Conservation (phyloP, 2,888 invertebrate genomes). For the Microctonus aethiopoides region DNA sequence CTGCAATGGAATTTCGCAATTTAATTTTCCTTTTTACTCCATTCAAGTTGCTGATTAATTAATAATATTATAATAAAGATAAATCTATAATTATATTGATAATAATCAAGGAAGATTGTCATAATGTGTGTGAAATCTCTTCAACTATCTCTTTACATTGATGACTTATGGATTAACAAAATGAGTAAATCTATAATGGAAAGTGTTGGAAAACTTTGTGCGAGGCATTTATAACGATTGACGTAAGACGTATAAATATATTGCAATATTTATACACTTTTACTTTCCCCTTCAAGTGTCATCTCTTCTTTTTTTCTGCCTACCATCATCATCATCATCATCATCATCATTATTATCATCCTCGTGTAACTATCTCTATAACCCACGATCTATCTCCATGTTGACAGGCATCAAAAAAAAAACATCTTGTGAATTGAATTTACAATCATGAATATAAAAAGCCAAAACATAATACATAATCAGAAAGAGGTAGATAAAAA, state of each 20-base stretch:
- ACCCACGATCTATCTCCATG: too few relatives aligned
- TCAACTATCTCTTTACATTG: background rate
- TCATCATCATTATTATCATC: background rate
- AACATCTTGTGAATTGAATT: too few relatives aligned
- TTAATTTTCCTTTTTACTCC: too few relatives aligned
- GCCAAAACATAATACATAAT: too few relatives aligned
- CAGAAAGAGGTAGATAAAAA: too few relatives aligned
- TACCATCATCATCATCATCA: constrained; percentile 8
- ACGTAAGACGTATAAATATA: constrained; percentile 23
- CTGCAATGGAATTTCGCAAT: too few relatives aligned
- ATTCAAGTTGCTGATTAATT: too few relatives aligned
- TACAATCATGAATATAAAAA: too few relatives aligned
- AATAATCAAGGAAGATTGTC: background rate
- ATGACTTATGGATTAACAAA: constrained; percentile 6
- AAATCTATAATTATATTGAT: background rate
- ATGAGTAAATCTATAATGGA: constrained; percentile 21
- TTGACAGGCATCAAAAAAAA: too few relatives aligned
- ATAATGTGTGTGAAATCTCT: background rate
- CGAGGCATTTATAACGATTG: constrained; percentile 25
- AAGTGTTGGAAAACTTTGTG: constrained; percentile 27
- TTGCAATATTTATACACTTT: too few relatives aligned
- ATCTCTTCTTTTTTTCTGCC: constrained; percentile 1
- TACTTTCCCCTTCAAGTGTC: constrained; percentile 24
- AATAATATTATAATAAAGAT: too few relatives aligned
- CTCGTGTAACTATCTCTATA: background rate